Conservation (phyloP, 2,113 vertebrate genomes). For the Microtus montanus region DNA sequence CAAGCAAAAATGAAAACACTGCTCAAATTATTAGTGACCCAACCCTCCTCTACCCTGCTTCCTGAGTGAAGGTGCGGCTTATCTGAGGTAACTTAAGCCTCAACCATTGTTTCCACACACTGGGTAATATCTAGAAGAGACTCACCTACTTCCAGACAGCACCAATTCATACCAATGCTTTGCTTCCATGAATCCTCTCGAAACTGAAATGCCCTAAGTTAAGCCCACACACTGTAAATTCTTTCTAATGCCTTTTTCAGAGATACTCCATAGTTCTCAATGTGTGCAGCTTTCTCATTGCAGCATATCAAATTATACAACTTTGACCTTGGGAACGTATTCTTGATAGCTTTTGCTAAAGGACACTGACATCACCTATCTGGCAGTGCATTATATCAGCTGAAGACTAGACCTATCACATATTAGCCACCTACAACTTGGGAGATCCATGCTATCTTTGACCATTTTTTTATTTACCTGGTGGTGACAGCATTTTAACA, state of each 20-base stretch:
- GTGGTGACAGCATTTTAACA: neutral
- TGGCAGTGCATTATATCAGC: neutral
- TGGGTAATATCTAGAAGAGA: neutral
- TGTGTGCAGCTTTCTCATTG: accelerated
- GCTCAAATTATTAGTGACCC: neutral
- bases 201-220: neutral
- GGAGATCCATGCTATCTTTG: neutral
- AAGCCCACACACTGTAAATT: neutral
- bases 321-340: neutral
- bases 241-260: neutral
- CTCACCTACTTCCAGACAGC: neutral
- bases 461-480: neutral
- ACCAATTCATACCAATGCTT: neutral
- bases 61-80: neutral
- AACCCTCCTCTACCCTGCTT: neutral
- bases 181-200: neutral
- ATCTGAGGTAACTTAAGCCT: accelerated
- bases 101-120: neutral
- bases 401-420: neutral
- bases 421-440: neutral
- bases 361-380: neutral
- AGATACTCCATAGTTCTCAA: neutral
- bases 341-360: neutral
- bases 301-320: neutral
- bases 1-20: neutral